Evolutionary conservation across 2,797 vertebrate species (phyloP).

Genomic region (Neosalanx taihuensis): DNA sequence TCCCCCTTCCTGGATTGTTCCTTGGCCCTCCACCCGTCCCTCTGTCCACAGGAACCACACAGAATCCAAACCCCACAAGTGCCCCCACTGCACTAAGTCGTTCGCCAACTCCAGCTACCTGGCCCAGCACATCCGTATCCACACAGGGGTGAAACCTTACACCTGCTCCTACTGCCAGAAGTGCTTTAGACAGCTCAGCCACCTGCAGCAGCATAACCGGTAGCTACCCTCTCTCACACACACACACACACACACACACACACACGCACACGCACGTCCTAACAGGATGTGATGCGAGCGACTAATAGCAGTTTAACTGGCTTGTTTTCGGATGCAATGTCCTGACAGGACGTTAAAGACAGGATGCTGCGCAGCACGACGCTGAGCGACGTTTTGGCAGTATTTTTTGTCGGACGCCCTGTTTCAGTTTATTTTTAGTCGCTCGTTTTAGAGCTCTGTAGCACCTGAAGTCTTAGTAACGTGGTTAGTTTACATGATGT

Average conservation of each 20-base stretch:
- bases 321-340: too few species aligned
- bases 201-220: slow-evolving; percentile 99
- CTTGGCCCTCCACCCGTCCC: slow-evolving; percentile 8
- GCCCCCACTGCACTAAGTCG: slow-evolving; percentile 97
- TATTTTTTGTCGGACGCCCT: too few species aligned
- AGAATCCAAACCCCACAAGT: slow-evolving; percentile 99
- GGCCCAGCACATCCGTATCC: slow-evolving; percentile 97
- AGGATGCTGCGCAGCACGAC: too few species aligned
- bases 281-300: too few species aligned
- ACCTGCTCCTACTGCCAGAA: slow-evolving; percentile 95
- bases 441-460: too few species aligned
- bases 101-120: slow-evolving; percentile 99
- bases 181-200: slow-evolving; percentile 97
- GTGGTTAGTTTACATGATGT: too few species aligned
- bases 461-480: too few species aligned
- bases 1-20: not conserved
- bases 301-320: too few species aligned
- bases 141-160: slow-evolving; percentile 98
- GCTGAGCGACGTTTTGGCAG: too few species aligned
- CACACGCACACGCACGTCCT: not conserved
- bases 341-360: too few species aligned
- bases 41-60: slow-evolving; percentile 80
- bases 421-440: too few species aligned
- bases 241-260: slow-evolving; percentile 3
- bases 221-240: slow-evolving; percentile 52